These are phyloP conservation scores for Clarias fuscus DNA, from an alignment of 2,797 vertebrate genomes.

Conservation along the genomic window DNA sequence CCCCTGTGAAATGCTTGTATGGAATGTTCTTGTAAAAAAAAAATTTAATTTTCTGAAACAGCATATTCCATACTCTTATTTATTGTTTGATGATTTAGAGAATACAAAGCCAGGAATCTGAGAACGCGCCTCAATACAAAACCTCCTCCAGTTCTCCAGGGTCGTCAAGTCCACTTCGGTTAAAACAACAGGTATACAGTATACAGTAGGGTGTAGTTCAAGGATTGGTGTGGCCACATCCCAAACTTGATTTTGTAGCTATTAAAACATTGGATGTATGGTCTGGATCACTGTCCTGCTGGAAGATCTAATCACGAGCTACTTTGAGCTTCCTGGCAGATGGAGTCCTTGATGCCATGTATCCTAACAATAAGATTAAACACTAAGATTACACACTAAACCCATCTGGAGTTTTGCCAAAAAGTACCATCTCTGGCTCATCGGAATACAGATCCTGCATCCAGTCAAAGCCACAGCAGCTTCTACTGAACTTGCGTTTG, in stretches of 20 bases:
- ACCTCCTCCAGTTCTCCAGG: neutral
- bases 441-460: neutral
- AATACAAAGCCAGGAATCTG: neutral
- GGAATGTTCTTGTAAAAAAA: too few relatives aligned
- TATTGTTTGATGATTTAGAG: neutral
- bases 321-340: neutral
- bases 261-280: neutral
- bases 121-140: neutral
- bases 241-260: neutral
- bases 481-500: neutral
- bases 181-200: neutral
- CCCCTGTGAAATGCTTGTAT: neutral
- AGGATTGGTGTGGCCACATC: neutral
- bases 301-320: neutral
- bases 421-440: neutral
- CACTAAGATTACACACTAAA: neutral
- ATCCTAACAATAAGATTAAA: slow-evolving; percentile 3
- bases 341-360: neutral
- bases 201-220: neutral
- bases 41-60: neutral
- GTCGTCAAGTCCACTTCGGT: neutral
- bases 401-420: neutral
- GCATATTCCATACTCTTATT: neutral
- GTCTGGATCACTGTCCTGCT: neutral
- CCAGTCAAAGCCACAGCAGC: neutral